A percentile compares a stretch with the other conserved stretches of the same genome.
Evolutionary conservation across 2,797 vertebrate species (phyloP).

Genomic region (Enteromius viviparus): DNA sequence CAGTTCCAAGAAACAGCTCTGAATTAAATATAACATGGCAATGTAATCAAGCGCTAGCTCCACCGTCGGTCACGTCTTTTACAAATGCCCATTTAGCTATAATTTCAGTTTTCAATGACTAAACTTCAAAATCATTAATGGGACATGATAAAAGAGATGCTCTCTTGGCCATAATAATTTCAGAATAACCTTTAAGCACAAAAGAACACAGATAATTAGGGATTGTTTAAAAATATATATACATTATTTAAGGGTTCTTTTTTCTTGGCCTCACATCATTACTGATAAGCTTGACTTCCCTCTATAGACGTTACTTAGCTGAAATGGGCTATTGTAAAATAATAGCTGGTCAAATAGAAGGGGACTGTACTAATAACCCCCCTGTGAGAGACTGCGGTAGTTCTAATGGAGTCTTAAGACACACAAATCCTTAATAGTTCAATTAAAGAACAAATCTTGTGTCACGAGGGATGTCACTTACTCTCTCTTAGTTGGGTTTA

Average conservation of each 20-base stretch:
- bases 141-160: constrained; percentile 16
- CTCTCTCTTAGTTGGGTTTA: constrained; percentile 44
- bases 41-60: constrained; percentile 37
- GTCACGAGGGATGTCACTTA: constrained; percentile 35
- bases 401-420: background rate
- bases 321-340: background rate
- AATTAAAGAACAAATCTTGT: constrained; percentile 21
- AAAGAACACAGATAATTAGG: background rate
- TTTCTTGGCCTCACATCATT: background rate
- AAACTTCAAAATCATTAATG: background rate
- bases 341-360: background rate
- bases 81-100: constrained; percentile 31
- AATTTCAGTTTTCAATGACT: constrained; percentile 42
- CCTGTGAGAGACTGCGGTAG: background rate
- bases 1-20: background rate
- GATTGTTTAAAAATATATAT: background rate
- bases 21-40: background rate
- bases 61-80: constrained; percentile 15
- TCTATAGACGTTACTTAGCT: background rate
- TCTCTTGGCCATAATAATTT: constrained; percentile 9
- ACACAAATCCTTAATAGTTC: constrained; percentile 2
- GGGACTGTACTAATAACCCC: background rate
- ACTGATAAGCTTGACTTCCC: background rate
- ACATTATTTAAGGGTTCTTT: background rate
- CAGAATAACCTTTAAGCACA: constrained; percentile 21